Conservation (phyloP, 2,888 invertebrate genomes). For the Dicycla oo region DNA sequence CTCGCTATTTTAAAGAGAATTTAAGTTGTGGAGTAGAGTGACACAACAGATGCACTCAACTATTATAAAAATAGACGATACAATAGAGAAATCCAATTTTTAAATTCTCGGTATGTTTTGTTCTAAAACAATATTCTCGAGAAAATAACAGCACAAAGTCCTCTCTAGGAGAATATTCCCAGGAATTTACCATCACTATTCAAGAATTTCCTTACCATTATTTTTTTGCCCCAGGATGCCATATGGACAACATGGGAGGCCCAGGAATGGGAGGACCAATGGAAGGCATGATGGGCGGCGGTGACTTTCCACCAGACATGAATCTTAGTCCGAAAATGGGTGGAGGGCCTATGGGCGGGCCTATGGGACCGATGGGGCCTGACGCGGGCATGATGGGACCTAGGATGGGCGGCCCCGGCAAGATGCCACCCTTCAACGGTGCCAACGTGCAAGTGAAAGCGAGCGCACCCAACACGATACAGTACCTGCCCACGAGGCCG, state of each 20-base stretch:
- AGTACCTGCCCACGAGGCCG: slow-evolving; percentile 98
- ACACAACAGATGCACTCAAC: background rate
- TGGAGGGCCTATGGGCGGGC: slow-evolving; percentile 88
- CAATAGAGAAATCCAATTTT: background rate
- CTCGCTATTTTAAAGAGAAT: too few relatives aligned
- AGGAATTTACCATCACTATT: background rate
- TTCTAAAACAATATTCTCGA: background rate
- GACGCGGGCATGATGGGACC: slow-evolving; percentile 93
- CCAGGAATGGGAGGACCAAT: slow-evolving; percentile 89
- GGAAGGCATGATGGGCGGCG: slow-evolving; percentile 89
- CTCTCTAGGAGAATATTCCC: background rate
- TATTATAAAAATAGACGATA: background rate
- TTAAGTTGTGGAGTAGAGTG: too few relatives aligned
- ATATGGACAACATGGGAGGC: slow-evolving; percentile 89
- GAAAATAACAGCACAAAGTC: background rate
- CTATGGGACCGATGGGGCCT: slow-evolving; percentile 88
- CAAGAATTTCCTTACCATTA: background rate
- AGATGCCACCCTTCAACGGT: slow-evolving; percentile 91
- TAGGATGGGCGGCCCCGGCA: slow-evolving; percentile 90
- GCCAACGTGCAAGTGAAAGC: slow-evolving; percentile 98
- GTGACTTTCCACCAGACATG: slow-evolving; percentile 89
- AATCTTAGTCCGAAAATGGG: slow-evolving; percentile 93
- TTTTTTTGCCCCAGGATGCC: slow-evolving; percentile 78
- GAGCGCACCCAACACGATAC: slow-evolving; percentile 99
- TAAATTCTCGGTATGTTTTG: background rate